Evolutionary conservation across 2,888 invertebrate genomes (phyloP), one percentile per base, ranked within the genome.

Genomic region (Temnothorax unifasciatus): DNA sequence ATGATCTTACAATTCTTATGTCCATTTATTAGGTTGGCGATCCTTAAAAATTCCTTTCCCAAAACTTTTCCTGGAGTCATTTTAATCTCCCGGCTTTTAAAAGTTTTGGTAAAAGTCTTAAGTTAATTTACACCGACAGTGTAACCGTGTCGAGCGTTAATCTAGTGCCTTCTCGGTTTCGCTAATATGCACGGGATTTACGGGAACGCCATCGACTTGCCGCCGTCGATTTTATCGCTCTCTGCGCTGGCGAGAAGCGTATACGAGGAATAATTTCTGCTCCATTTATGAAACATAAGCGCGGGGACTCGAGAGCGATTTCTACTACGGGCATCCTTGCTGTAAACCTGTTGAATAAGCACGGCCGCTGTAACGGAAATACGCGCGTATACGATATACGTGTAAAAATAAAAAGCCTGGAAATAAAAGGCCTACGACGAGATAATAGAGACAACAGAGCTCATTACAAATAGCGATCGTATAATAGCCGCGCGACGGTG

Each of bases 231-330:
- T 73, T 81, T 61, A 73, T 81, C 79, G 59, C 18, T 47, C 73
- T 38, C 38, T 57, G 25, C 15, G 34, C 11, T 13, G 47, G 79
- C 44, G 57, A 21, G 52, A 54, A 54, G 38, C 54, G 41, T 41
- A 34, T 59, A 69, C 34, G 79, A 81, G 47, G 47, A 81, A 81
- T 81, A 81, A 81, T 81, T 81, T 81, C 79, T 81, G 79, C 79
- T 71, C 79, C 79, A 81, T 81, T 81, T 81, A 81, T 81, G 79
- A 81, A 81, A 81, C 79, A 81, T 81, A 81, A 81, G 73, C 79
- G 79, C 59, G 59, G 79, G 50, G 73, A 71, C 73, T 81, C 79
- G 73, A 71, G 73, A 81, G 71, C 50, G 73, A 81, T 81, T 81
- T 59, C 79, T 50, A 81, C 79, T 34, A 59, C n/a, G 59, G 71